These are phyloP conservation scores for Ephestia elutella DNA, from an alignment of 1,140 invertebrate species.

Conservation along the genomic window DNA sequence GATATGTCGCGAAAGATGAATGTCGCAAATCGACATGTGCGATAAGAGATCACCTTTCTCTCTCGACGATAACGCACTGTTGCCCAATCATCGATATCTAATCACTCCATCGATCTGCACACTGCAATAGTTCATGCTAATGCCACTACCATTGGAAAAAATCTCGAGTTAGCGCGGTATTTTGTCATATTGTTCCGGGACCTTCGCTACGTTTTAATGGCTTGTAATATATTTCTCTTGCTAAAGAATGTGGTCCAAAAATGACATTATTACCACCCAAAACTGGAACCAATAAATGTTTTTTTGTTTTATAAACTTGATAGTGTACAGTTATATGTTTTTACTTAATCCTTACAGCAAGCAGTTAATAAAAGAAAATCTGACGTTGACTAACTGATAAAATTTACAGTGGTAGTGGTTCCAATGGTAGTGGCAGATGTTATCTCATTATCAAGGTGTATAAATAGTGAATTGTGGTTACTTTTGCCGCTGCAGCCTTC, in stretches of 20 bases:
- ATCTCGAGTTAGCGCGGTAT: too few species aligned
- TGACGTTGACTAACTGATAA: background rate
- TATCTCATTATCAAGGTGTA: background rate
- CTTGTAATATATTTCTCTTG: too few species aligned
- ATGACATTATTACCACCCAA: too few species aligned
- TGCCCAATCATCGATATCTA: background rate
- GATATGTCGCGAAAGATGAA: too few species aligned
- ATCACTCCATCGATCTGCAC: background rate
- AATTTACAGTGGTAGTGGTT: background rate
- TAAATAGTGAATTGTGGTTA: background rate
- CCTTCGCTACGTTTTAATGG: too few species aligned
- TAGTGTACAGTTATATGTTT: too few species aligned
- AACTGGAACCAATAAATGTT: too few species aligned
- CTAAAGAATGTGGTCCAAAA: too few species aligned
- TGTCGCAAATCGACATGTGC: background rate
- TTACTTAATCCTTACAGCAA: too few species aligned
- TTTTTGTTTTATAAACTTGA: too few species aligned
- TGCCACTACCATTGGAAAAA: background rate
- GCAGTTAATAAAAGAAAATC: too few species aligned
- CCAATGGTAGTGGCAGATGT: background rate
- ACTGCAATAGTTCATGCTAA: background rate
- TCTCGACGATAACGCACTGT: background rate
- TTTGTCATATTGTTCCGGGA: too few species aligned
- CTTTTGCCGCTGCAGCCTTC: background rate
- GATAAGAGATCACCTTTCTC: background rate